phyloP scores from a whole-genome alignment of 2,797 vertebrate species.

The Sebastiscus albofasciatus region DNA sequence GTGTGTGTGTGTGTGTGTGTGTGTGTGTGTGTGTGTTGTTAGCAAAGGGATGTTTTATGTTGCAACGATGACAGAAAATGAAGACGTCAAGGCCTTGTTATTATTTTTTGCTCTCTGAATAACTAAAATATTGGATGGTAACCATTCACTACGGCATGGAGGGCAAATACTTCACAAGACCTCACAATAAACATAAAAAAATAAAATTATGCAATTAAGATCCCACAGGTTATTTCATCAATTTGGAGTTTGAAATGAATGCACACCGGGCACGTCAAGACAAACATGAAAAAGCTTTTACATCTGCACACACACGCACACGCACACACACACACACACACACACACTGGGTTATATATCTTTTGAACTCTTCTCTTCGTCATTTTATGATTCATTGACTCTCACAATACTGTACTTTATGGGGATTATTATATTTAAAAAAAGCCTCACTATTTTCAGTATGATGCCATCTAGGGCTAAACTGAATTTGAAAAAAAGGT shows the following conservation, averaged over 20 bases:
- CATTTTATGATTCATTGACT: background rate
- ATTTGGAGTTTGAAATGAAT: background rate
- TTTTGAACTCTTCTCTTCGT: too few species aligned
- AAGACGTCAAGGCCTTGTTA: background rate
- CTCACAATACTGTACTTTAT: background rate
- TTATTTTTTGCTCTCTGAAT: background rate
- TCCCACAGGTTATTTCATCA: background rate
- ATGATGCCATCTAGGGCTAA: background rate
- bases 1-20: too few species aligned
- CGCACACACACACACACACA: too few species aligned
- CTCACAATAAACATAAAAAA: background rate
- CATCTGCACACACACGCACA: background rate
- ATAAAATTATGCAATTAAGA: background rate
- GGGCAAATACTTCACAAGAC: background rate
- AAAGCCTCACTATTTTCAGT: background rate
- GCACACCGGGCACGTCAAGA: background rate
- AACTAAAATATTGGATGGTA: background rate
- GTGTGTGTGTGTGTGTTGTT: background rate
- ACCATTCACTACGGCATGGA: background rate
- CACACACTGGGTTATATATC: background rate
- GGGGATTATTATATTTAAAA: background rate
- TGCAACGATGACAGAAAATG: background rate
- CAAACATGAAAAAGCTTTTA: background rate
- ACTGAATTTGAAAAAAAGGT: background rate
- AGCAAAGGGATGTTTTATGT: background rate